Evolutionary conservation across 2,797 vertebrate genomes (phyloP).

Genomic region (Galaxias olidus): DNA sequence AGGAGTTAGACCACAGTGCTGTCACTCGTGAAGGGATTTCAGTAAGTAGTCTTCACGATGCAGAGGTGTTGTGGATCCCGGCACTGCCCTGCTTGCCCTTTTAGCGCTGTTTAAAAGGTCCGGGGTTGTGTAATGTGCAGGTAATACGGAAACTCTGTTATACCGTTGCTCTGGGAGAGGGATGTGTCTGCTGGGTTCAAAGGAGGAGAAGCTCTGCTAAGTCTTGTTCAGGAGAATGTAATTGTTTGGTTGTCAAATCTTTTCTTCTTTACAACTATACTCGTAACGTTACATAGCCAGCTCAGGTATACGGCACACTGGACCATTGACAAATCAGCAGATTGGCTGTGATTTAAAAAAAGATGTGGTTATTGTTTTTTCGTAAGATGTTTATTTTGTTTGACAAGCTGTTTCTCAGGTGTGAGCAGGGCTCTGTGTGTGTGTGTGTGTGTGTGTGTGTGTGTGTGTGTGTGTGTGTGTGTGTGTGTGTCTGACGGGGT

Average conservation of each 20-base stretch:
- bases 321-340: no score
- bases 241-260: constrained; percentile 34
- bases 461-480: neutral
- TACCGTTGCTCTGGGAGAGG: constrained; percentile 37
- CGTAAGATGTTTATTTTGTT: constrained; percentile 38
- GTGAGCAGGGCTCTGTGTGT: constrained; percentile 2
- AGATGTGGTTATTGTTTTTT: constrained; percentile 43
- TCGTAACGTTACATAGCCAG: no score
- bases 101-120: neutral
- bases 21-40: no score
- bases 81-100: no score
- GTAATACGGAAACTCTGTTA: constrained; percentile 43
- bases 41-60: no score
- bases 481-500: constrained; percentile 4
- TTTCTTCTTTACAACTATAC: no score
- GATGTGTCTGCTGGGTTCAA: constrained; percentile 33
- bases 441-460: constrained; percentile 6
- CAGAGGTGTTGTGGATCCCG: no score
- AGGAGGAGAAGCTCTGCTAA: constrained; percentile 48
- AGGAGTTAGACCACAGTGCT: no score
- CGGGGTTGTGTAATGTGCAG: constrained; percentile 22
- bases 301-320: no score
- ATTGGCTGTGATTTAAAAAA: no score
- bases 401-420: constrained; percentile 34
- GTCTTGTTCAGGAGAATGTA: constrained; percentile 50